phyloP scores from a whole-genome alignment of 2,888 invertebrate genomes.

The Apamea epomidion region DNA sequence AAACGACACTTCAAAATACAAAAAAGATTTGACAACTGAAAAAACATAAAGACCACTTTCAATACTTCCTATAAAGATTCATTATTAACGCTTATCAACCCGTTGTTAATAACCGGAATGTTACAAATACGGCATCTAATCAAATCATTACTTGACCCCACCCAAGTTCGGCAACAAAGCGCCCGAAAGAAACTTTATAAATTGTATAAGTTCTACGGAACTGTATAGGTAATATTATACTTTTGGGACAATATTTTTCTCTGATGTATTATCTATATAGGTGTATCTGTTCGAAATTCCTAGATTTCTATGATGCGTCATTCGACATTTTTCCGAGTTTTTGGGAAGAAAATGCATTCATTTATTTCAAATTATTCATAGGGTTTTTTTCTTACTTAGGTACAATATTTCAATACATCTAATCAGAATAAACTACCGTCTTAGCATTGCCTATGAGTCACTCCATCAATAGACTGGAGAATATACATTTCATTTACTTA shows the following conservation, averaged over 20 bases:
- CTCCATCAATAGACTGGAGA: not conserved
- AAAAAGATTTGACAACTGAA: not conserved
- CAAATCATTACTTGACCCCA: conserved; percentile 58
- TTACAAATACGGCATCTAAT: conserved; percentile 28
- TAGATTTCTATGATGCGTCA: not conserved
- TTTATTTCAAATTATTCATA: not conserved
- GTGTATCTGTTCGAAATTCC: no score
- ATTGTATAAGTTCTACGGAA: conserved; percentile 30
- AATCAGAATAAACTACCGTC: not conserved
- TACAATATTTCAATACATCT: not conserved
- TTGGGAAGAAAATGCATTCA: not conserved
- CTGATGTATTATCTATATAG: not conserved
- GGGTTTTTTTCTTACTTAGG: not conserved
- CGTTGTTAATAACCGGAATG: conserved; percentile 14
- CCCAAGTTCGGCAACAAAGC: conserved; percentile 51
- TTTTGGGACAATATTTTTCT: not conserved
- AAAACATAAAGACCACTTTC: no score
- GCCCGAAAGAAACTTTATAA: conserved; percentile 33
- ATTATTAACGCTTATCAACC: conserved; percentile 6
- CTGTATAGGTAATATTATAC: not conserved
- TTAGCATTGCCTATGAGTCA: not conserved
- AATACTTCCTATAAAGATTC: not conserved
- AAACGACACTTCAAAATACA: not conserved
- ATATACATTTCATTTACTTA: not conserved
- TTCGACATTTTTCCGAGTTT: not conserved